These are phyloP conservation scores for Falco columbarius DNA, from an alignment of 2,797 vertebrate genomes.

Conservation along the genomic window DNA sequence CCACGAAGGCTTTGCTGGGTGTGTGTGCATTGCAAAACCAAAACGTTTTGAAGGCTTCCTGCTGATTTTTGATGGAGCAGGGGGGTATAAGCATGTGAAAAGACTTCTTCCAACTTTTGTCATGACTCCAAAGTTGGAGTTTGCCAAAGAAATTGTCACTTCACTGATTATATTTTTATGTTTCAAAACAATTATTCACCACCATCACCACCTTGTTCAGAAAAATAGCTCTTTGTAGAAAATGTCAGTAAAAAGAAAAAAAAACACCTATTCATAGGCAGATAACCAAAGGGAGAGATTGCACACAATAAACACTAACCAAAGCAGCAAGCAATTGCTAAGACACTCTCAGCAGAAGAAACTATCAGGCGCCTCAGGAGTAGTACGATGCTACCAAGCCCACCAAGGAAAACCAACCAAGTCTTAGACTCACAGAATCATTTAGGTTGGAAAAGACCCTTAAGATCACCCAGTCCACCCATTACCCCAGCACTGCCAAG, in stretches of 20 bases:
- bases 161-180: neutral
- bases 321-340: neutral
- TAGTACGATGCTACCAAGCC: neutral
- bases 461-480: neutral
- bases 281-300: neutral
- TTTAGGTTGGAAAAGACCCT: neutral
- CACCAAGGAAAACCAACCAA: neutral
- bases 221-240: neutral
- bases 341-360: neutral
- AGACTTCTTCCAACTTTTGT: neutral
- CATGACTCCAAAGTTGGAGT: neutral
- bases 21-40: neutral
- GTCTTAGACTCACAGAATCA: neutral
- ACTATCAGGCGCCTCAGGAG: neutral
- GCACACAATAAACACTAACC: neutral
- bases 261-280: neutral
- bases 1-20: neutral
- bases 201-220: neutral
- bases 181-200: neutral
- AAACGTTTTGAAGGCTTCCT: neutral
- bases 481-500: too few species aligned
- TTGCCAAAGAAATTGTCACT: conserved; percentile 14
- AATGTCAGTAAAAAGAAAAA: neutral
- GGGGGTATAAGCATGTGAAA: neutral
- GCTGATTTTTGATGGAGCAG: neutral